phyloP scores from a whole-genome alignment of 2,888 invertebrate species.

The Hesperia comma region DNA sequence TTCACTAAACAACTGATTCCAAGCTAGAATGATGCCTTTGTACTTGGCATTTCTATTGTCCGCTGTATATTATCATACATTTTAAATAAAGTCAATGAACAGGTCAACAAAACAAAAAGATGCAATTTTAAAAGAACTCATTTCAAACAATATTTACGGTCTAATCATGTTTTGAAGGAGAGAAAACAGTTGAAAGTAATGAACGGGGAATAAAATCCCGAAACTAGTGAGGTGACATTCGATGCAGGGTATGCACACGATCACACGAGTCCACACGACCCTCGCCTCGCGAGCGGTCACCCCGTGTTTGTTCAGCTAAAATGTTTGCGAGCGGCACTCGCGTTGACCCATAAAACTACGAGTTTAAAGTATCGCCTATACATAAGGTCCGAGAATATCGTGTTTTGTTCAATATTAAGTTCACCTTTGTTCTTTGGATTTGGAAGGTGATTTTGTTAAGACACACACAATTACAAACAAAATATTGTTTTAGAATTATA shows the following conservation, averaged over 20 bases:
- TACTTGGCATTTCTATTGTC: no score
- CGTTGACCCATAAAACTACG: constrained; percentile 53
- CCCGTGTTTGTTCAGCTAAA: constrained; percentile 71
- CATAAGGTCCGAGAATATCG: not conserved
- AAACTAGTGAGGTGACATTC: constrained; percentile 42
- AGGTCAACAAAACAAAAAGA: no score
- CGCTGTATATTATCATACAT: no score
- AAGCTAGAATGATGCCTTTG: no score
- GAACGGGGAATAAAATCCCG: constrained; percentile 8
- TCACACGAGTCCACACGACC: constrained; percentile 9
- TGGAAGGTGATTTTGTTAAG: no score
- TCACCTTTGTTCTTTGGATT: not conserved
- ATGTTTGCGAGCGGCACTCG: constrained; percentile 65
- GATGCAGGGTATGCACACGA: constrained; percentile 22
- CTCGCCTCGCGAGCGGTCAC: constrained; percentile 52
- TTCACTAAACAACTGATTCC: no score
- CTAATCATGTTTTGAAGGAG: not conserved
- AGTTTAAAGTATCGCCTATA: constrained; percentile 45
- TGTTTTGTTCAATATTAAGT: not conserved
- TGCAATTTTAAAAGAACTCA: no score
- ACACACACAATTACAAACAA: no score
- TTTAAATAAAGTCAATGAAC: no score
- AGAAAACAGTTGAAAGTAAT: constrained; percentile 6
- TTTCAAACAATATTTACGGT: not conserved
- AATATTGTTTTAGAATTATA: no score